phyloP scores from a whole-genome alignment of 35 echinoderm and acorn worm species.

The Antedon bifida region DNA sequence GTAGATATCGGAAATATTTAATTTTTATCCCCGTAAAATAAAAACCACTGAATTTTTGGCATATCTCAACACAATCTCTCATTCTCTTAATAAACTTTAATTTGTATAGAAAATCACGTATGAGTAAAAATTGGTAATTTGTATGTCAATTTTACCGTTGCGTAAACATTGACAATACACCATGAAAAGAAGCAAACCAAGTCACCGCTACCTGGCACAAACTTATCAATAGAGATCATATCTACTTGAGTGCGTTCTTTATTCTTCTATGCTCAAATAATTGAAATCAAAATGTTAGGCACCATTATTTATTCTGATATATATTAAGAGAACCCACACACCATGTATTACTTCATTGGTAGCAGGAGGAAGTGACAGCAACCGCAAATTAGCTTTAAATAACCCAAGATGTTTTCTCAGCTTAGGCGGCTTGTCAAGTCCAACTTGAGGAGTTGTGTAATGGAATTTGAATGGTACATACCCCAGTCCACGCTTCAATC shows the following conservation, averaged over 20 bases:
- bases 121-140: neutral
- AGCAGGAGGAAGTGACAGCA: neutral
- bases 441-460: too few relatives aligned
- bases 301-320: neutral
- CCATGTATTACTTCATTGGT: neutral
- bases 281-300: too few relatives aligned
- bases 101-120: neutral
- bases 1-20: neutral
- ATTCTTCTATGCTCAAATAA: neutral
- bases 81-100: neutral
- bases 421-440: neutral
- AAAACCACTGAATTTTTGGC: neutral
- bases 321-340: neutral
- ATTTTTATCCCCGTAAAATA: neutral
- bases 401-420: neutral
- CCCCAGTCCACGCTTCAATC: too few relatives aligned
- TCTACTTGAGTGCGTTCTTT: neutral
- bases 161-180: neutral
- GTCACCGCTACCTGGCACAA: neutral
- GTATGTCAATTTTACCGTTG: neutral
- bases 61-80: neutral
- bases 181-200: neutral
- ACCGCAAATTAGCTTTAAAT: neutral
- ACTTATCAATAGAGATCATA: neutral
- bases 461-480: neutral